Percentiles rank a stretch among this genome's conserved stretches.
Conservation (phyloP, 2,888 invertebrate species). For the Amiota mariae region DNA sequence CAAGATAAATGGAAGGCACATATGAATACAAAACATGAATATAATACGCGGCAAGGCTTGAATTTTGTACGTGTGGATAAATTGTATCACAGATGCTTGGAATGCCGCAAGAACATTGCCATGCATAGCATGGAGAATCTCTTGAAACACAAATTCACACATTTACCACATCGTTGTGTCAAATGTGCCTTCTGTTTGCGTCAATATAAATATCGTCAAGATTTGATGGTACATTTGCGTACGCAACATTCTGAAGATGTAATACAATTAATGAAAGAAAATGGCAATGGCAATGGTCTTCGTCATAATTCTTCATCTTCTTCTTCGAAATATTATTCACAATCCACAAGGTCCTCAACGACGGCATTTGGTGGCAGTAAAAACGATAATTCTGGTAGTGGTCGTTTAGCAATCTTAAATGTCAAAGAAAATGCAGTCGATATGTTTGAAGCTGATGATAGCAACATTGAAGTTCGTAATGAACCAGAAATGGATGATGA, state of each 20-base stretch:
- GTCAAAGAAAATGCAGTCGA: conserved; percentile 51
- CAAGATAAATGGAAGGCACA: conserved; percentile 68
- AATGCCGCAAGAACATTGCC: conserved; percentile 67
- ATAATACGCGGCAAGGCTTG: conserved; percentile 64
- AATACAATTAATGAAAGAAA: conserved; percentile 49
- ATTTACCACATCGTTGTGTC: conserved; percentile 66
- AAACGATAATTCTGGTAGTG: neutral
- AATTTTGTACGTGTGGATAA: conserved; percentile 67
- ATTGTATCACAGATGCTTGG: conserved; percentile 65
- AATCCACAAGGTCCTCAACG: neutral
- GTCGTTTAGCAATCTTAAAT: conserved; percentile 43
- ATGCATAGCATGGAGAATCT: conserved; percentile 70
- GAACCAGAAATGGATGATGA: conserved; percentile 48
- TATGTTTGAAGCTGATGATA: conserved; percentile 46
- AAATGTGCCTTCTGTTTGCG: conserved; percentile 66
- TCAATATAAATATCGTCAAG: conserved; percentile 69
- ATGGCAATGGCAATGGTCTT: conserved; percentile 40
- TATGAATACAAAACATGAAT: conserved; percentile 63
- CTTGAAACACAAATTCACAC: conserved; percentile 68
- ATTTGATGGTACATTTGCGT: conserved; percentile 67
- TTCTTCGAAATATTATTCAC: conserved; percentile 7
- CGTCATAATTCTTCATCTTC: conserved; percentile 2
- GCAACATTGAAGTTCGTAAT: conserved; percentile 54
- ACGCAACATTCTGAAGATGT: conserved; percentile 66
- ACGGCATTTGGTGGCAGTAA: neutral